Evolutionary conservation across 2,888 invertebrate genomes (phyloP), one percentile per base, ranked within the genome.

Genomic region (Caenorhabditis uteleia): DNA sequence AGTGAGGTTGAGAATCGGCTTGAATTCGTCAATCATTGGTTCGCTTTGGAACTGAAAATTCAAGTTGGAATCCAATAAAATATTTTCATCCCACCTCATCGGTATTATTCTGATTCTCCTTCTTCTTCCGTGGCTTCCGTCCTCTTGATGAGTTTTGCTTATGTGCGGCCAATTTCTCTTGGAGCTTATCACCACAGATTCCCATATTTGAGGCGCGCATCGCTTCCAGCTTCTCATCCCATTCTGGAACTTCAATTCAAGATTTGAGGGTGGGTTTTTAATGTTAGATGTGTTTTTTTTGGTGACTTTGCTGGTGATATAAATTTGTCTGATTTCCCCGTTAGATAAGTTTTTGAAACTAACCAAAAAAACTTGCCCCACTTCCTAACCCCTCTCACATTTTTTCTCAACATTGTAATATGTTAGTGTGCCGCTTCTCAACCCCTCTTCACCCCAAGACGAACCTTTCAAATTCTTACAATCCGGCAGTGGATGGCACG

Each of bases 81-180:
- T 7, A 36, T 36, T 14, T 8, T 23, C 21, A n/a, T 31, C 46
- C n/a, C 3, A 65, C 58, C 43, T 65, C 65, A 34, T 59, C 59
- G 0, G 50, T 40, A 18, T 54, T 10, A n/a, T 43, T 51, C 26
- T 50, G 48, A 39, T 67, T 56, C 26, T 57, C 62, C 54, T 62
- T 60, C 62, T 62, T 68, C 59, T 62, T 62, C 27, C 71, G 39
- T 12, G 73, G 73, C 47, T 72, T 72, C 14, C 75, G 46, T 42
- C 75, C 75, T 36, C 75, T 31, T n/a, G 75, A 73, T 20, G 75
- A 75, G 36, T 75, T 75, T 43, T 60, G 57, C 42, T 73, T 70
- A 42, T 75, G 75, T 8, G 68, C 62, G 20, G 61, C 62, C 31
- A 75, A 23, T 39, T 68, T 59, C 33, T 71, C 70, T 39, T 67